Base-by-base conservation (phyloP, 2,888 invertebrate species). In the Bombylius major region DNA sequence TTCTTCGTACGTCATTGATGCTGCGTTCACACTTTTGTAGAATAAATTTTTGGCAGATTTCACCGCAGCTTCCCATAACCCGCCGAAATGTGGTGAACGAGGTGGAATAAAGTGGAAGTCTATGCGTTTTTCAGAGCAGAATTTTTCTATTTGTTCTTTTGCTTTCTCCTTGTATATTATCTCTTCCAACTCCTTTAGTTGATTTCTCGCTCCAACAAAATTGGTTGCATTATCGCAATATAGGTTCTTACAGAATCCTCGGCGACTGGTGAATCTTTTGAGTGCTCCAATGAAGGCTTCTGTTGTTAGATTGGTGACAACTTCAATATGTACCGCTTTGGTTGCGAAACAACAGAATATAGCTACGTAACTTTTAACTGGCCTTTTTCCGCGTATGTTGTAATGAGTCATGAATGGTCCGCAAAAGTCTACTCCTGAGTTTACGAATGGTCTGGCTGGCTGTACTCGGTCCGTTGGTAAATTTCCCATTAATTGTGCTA, bases 241-340 rank as follows among this genome's bases (percentile, higher is more conserved):
- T 3, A 59, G 11, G 6, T 53, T 52, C 7, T 5, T 13, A 31
- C 49, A 54, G n/a, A 31, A n/a, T 5, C 56, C 56, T 13, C 58
- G 45, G 7, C 60, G 31, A 13, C 47, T 45, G 9, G 53, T 51
- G 42, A 62, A 58, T 32, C 58, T 32, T 50, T 52, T 51, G 45
- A 59, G 55, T n/a, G 55, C 52, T 36, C 51, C 60, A 23, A 60
- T 55, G 49, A 60, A 60, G n/a, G 53, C 59, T 12, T 56, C 58
- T 13, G 56, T 54, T 47, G 60, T 54, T 33, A 60, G 50, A 46
- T 58, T 57, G 6, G 42, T 49, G 3, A 56, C 55, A 34, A 56
- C 34, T 48, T 60, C 59, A 33, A 58, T 36, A 48, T 60, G 58
- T 11, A 58, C 50, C 12, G 58, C 59, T 53, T 59, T 60, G 13